Conservation (phyloP, 2,113 vertebrate species). For the Oncorhynchus kisutch region DNA sequence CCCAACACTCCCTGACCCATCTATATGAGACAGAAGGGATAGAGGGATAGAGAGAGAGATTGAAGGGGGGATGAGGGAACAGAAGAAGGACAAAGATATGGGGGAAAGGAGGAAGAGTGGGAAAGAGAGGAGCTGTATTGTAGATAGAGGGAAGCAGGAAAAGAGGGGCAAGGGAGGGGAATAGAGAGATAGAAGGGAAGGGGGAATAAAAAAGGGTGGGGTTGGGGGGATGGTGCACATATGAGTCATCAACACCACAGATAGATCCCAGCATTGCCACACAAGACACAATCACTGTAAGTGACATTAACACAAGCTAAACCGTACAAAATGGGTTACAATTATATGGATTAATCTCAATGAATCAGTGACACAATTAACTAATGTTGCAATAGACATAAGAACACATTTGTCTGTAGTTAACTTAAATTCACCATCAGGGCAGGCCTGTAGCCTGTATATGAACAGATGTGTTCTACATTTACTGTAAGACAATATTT, state of each 20-base stretch:
- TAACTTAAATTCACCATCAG: too few species aligned
- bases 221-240: neutral
- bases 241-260: too few species aligned
- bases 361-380: too few species aligned
- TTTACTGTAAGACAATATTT: too few species aligned
- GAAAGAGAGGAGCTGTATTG: constrained; percentile 26
- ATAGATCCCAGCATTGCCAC: too few species aligned
- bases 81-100: neutral
- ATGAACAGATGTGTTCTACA: too few species aligned
- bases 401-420: too few species aligned
- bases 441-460: too few species aligned
- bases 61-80: neutral
- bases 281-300: too few species aligned
- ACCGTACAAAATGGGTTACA: neutral
- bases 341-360: neutral
- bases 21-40: neutral
- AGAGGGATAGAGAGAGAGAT: neutral
- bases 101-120: neutral
- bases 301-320: too few species aligned
- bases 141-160: constrained; percentile 31
- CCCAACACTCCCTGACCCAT: constrained; percentile 59
- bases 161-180: constrained; percentile 31
- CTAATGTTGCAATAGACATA: too few species aligned
- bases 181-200: neutral
- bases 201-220: neutral